These are phyloP conservation scores for Epinephelus awoara DNA, from an alignment of 2,797 vertebrate genomes.

Conservation along the genomic window DNA sequence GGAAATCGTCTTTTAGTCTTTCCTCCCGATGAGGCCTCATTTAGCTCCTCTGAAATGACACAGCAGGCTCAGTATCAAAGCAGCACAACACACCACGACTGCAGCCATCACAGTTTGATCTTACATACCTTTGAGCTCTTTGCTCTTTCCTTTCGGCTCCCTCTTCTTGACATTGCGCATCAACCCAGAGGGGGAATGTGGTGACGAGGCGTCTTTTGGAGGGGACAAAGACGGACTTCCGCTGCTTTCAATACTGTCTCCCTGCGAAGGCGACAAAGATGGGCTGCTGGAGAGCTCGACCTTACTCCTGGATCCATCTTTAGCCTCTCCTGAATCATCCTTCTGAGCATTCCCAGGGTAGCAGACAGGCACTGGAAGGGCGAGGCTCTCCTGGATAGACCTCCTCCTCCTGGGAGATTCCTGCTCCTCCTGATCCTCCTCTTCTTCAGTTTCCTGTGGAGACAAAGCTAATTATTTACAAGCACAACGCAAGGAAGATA, in stretches of 20 bases:
- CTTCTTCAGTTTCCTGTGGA: constrained; percentile 84
- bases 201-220: constrained; percentile 81
- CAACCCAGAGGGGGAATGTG: constrained; percentile 85
- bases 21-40: constrained; percentile 84
- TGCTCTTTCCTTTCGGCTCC: constrained; percentile 89
- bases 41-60: constrained; percentile 87
- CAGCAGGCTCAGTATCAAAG: constrained; percentile 6
- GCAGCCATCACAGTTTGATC: background rate
- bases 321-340: constrained; percentile 73
- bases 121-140: constrained; percentile 88
- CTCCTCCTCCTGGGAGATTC: constrained; percentile 74
- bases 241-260: constrained; percentile 83
- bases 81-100: background rate
- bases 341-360: constrained; percentile 75
- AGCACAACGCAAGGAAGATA: constrained; percentile 60
- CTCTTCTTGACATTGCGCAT: constrained; percentile 88
- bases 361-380: constrained; percentile 80
- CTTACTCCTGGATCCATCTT: constrained; percentile 68
- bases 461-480: constrained; percentile 57
- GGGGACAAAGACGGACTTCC: constrained; percentile 79
- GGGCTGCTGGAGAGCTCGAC: constrained; percentile 76
- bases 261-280: constrained; percentile 81
- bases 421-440: constrained; percentile 76
- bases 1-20: constrained; percentile 94
- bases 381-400: constrained; percentile 86